Percentiles rank a stretch among this genome's conserved stretches.
phyloP scores from a whole-genome alignment of 2,888 invertebrate species.

The Melanchra persicariae region DNA sequence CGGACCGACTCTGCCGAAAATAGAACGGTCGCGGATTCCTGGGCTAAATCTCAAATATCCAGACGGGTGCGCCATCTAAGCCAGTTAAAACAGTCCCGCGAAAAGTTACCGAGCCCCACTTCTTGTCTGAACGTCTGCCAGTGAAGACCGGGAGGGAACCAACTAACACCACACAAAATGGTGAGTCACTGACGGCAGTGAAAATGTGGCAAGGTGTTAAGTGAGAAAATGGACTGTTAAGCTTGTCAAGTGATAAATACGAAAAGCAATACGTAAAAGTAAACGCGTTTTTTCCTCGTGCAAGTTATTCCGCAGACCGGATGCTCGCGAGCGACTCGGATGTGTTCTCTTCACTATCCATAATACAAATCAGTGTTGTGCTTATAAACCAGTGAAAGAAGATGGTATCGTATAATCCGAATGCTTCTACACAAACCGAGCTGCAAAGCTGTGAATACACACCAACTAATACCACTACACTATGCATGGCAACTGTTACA shows the following conservation, averaged over 20 bases:
- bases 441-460: constrained; percentile 78
- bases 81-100: constrained; percentile 93
- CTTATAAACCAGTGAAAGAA: constrained; percentile 78
- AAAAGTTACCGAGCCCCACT: constrained; percentile 93
- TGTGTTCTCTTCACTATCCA: constrained; percentile 66
- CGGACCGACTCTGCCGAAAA: constrained; percentile 86
- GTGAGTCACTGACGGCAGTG: constrained; percentile 91
- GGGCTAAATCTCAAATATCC: constrained; percentile 92
- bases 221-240: constrained; percentile 85
- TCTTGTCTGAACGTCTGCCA: constrained; percentile 94
- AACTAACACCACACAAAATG: constrained; percentile 93
- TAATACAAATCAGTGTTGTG: constrained; percentile 82
- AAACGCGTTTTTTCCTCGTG: constrained; percentile 77
- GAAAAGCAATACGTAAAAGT: constrained; percentile 56
- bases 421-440: constrained; percentile 72
- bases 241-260: constrained; percentile 80
- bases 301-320: constrained; percentile 85
- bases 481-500: constrained; percentile 77
- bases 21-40: constrained; percentile 91
- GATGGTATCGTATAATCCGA: constrained; percentile 78
- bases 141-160: constrained; percentile 92
- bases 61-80: constrained; percentile 93
- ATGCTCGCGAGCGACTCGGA: constrained; percentile 78
- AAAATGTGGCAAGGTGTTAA: constrained; percentile 87
- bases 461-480: constrained; percentile 75